phyloP scores from a whole-genome alignment of 2,888 invertebrate genomes.

The Clanis bilineata region DNA sequence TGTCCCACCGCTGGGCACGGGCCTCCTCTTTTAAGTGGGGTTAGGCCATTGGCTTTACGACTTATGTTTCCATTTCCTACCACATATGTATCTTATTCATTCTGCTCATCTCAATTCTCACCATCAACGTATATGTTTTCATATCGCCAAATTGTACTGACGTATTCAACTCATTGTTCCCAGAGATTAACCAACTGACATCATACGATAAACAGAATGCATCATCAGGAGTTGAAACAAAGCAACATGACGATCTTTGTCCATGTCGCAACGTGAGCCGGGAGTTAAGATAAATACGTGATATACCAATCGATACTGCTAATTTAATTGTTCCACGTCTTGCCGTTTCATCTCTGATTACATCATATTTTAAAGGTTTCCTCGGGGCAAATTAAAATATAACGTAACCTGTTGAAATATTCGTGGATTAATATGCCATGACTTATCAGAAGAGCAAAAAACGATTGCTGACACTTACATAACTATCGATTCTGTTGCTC shows the following conservation, averaged over 20 bases:
- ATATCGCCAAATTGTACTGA: neutral
- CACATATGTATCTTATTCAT: too few relatives aligned
- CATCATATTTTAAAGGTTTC: constrained; percentile 9
- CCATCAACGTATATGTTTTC: neutral
- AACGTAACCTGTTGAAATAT: constrained; percentile 11
- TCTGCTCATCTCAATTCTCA: too few relatives aligned
- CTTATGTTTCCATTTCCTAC: too few relatives aligned
- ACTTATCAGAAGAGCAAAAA: constrained; percentile 3
- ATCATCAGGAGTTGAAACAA: constrained; percentile 30
- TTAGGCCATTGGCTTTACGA: too few relatives aligned
- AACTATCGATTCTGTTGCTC: neutral
- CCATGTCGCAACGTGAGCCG: constrained; percentile 20
- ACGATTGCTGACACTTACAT: neutral
- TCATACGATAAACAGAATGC: constrained; percentile 18
- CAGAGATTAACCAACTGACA: constrained; percentile 7
- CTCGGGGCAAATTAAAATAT: constrained; percentile 5
- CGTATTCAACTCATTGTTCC: neutral
- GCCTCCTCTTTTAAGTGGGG: too few relatives aligned
- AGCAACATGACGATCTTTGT: constrained; percentile 30
- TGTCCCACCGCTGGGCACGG: too few relatives aligned
- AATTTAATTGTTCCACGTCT: constrained; percentile 18
- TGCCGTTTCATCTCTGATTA: constrained; percentile 9
- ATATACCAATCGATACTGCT: constrained; percentile 19
- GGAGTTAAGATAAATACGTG: constrained; percentile 28
- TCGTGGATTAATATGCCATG: constrained; percentile 6